Evolutionary conservation across 2,888 invertebrate species (phyloP).

Genomic region (Cheilosia vernalis): DNA sequence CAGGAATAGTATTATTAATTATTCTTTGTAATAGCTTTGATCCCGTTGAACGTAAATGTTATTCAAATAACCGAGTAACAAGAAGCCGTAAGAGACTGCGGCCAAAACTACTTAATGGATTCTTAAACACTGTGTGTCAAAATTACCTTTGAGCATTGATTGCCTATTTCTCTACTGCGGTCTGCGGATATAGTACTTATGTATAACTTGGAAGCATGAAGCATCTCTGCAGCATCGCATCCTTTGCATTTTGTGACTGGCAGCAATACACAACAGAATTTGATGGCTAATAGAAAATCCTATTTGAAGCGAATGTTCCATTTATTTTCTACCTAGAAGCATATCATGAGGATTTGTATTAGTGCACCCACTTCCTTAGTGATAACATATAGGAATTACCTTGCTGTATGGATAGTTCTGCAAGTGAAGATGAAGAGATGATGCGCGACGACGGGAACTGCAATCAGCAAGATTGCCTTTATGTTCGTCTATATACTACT

Average conservation of each 20-base stretch:
- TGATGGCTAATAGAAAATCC: conserved; percentile 60
- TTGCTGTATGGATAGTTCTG: neutral
- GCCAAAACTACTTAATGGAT: conserved; percentile 8
- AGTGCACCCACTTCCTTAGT: conserved; percentile 60
- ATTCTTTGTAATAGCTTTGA: neutral
- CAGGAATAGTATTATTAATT: neutral
- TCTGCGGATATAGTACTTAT: conserved; percentile 42
- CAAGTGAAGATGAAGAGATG: conserved; percentile 60
- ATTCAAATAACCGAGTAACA: neutral
- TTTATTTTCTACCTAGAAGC: conserved; percentile 64
- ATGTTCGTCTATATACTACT: conserved; percentile 43
- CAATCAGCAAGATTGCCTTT: conserved; percentile 70
- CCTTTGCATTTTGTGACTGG: conserved; percentile 22
- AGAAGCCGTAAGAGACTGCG: neutral
- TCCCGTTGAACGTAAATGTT: neutral
- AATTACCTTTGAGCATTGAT: conserved; percentile 49
- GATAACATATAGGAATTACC: conserved; percentile 27
- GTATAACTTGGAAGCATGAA: conserved; percentile 44
- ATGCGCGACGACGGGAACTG: conserved; percentile 57
- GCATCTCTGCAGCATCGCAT: conserved; percentile 48
- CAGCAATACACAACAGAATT: conserved; percentile 52
- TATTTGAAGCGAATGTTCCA: conserved; percentile 49
- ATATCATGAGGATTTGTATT: conserved; percentile 54
- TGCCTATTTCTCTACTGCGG: conserved; percentile 21
- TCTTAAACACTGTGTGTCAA: conserved; percentile 37